phyloP scores from a whole-genome alignment of 2,888 invertebrate species.

The Uloborus plumipes region DNA sequence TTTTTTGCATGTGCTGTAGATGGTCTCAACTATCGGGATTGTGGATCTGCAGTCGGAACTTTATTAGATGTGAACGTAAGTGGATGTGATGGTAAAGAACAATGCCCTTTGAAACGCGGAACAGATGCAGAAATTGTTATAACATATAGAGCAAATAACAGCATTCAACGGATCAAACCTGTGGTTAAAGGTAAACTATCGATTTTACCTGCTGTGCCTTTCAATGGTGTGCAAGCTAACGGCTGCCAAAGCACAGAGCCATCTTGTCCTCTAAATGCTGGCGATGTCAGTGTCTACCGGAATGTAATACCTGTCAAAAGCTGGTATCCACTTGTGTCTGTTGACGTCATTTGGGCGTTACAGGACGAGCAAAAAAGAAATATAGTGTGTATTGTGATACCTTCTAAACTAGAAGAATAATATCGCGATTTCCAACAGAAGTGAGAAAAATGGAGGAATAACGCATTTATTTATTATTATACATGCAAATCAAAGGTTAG shows the following conservation, averaged over 20 bases:
- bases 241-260: neutral
- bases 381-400: conserved; percentile 11
- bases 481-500: too few species aligned
- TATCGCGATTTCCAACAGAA: too few species aligned
- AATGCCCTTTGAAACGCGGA: neutral
- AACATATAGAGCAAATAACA: neutral
- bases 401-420: neutral
- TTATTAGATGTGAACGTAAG: conserved; percentile 1
- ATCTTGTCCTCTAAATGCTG: neutral
- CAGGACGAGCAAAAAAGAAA: neutral
- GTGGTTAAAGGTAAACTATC: neutral
- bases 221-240: neutral
- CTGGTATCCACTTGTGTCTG: neutral
- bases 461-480: too few species aligned
- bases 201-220: neutral
- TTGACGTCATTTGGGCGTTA: conserved; percentile 4
- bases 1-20: too few species aligned
- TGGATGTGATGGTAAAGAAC: neutral
- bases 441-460: too few species aligned
- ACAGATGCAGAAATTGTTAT: neutral
- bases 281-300: neutral
- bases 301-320: neutral
- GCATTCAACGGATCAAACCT: neutral
- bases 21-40: neutral
- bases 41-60: neutral